phyloP scores from a whole-genome alignment of 2,113 vertebrate species.

The Myxocyprinus asiaticus region DNA sequence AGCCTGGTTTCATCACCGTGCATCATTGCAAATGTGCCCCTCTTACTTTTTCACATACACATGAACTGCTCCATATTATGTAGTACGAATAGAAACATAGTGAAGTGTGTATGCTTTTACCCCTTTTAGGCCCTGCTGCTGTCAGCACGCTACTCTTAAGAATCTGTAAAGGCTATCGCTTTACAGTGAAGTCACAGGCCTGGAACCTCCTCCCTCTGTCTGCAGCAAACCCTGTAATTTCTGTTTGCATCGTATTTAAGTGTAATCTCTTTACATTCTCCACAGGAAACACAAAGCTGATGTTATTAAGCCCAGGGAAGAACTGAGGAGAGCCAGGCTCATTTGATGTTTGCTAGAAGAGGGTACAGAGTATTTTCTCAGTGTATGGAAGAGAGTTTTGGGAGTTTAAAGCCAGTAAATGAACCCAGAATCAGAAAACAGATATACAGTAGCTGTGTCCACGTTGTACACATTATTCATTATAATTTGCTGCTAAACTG shows the following conservation, averaged over 20 bases:
- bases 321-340: neutral
- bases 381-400: no score
- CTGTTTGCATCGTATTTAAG: conserved; percentile 64
- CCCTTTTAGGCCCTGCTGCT: conserved; percentile 61
- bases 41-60: neutral
- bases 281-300: conserved; percentile 45
- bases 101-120: conserved; percentile 52
- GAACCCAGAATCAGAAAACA: neutral
- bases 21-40: conserved; percentile 33
- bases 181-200: conserved; percentile 66
- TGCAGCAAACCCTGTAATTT: conserved; percentile 59
- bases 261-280: conserved; percentile 49
- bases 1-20: conserved; percentile 9
- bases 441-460: no score
- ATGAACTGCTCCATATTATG: neutral
- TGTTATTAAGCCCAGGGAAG: conserved; percentile 15
- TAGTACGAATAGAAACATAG: conserved; percentile 19
- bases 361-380: conserved; percentile 12
- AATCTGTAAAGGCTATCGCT: conserved; percentile 63
- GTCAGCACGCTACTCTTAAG: conserved; percentile 67
- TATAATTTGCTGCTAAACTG: neutral
- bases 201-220: conserved; percentile 59
- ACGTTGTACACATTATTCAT: neutral
- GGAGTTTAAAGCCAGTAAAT: neutral
- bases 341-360: neutral